Evolutionary conservation across 2,797 vertebrate species (phyloP), one percentile per base, ranked within the genome.

Genomic region (Cottoperca gobio): DNA sequence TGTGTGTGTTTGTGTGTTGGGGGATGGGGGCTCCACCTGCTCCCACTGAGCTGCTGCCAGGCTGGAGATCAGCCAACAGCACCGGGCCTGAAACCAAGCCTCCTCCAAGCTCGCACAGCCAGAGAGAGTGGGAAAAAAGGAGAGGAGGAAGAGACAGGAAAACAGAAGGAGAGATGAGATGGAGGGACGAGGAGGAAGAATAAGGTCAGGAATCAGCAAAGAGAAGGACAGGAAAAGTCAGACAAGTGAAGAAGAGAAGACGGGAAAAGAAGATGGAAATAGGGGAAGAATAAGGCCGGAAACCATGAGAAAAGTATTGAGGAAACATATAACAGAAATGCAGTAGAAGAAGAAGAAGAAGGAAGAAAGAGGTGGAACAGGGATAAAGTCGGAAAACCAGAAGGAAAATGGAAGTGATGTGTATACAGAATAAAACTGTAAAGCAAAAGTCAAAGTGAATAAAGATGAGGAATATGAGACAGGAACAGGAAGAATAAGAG

Each of bases 31-130:
- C 91, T 95, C 95, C 96, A 96, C 96, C 96, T 96, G 96, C 94
- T 95, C 90, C 93, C 92, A 94, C 91, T 93, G 89, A 93, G 91
- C 93, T 91, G 85, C 89, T 94, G 86, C 89, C 88, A 94, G 88
- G 73, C 93, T 97, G 96, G 96, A 96, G 90, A 80, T 73, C 75
- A 91, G 95, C 95, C 96, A 96, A 94, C 90, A 90, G 84, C 84
- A 87, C 86, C 76, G 61, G 82, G 86, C 95, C 94, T 75, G 76
- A 86, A 87, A 89, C 86, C 81, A 84, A 87, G 81, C 94, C 92
- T 78, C 65, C 57, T 59, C 76, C 74, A 57, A 78, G 80, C 86
- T 84, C 61, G 31, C 76, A 78, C 79, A 31, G 77, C 55, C 77
- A 84, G 42, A 82, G 81, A 69, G 62, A 78, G 40, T 10, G 45